phyloP scores from a whole-genome alignment of 2,797 vertebrate genomes.

The Xerus rutilus region DNA sequence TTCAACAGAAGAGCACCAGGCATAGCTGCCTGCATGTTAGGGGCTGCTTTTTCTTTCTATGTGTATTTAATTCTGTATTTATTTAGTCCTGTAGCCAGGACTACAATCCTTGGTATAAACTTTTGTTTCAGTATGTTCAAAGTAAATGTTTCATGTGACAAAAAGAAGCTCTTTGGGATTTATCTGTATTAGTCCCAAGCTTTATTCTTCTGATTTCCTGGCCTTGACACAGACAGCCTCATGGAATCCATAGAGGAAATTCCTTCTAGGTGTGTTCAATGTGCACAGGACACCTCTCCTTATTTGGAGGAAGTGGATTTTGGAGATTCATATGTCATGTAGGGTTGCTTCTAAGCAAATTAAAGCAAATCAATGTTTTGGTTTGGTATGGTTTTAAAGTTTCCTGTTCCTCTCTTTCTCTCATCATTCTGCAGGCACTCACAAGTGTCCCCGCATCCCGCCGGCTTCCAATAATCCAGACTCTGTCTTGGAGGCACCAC shows the following conservation, averaged over 20 bases:
- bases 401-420: background rate
- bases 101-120: background rate
- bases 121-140: slow-evolving; percentile 17
- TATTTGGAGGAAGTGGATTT: background rate
- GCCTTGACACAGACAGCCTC: background rate
- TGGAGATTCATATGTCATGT: background rate
- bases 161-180: slow-evolving; percentile 33
- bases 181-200: slow-evolving; percentile 34
- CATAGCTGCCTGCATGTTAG: background rate
- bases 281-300: background rate
- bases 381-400: background rate
- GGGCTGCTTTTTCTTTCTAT: background rate
- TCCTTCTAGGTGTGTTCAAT: background rate
- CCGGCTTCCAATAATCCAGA: background rate
- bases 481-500: background rate
- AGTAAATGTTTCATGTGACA: background rate
- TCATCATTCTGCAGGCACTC: background rate
- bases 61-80: background rate
- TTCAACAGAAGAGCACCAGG: background rate
- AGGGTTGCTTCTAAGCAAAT: background rate
- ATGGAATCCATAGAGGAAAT: slow-evolving; percentile 50
- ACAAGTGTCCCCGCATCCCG: no score
- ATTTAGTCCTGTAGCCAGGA: background rate
- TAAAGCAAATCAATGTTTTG: background rate
- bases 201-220: slow-evolving; percentile 64